Base-by-base conservation (phyloP, 2,888 invertebrate species). In the Lepidocyrtoides sp. region DNA sequence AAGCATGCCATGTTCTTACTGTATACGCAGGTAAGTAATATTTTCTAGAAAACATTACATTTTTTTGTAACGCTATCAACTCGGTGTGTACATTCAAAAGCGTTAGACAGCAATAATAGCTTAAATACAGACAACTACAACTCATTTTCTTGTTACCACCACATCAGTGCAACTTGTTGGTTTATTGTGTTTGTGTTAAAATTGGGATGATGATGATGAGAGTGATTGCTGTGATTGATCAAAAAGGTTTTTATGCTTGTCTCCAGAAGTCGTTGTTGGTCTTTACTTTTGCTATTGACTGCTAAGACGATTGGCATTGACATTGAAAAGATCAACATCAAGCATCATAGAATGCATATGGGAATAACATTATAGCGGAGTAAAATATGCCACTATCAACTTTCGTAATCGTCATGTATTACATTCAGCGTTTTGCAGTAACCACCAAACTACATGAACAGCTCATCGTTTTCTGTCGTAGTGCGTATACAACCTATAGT, bases 231-330 rank as follows among this genome's bases (percentile, higher is more conserved):
- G 48, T 75, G 66, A 66, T 66, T 66, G 66, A 66, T 66, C 66
- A 29, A 26, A 54, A 60, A 29, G 26, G 32, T 32, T 66, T 66
- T 66, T 66, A 36, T 36, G 20, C 20, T 48, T 26, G 20, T 83
- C 48, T 26, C 48, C 72, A 75, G 44, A 75, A 75, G 72, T 75
- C 44, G 72, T 48, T 44, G 8, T 44, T 44, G 26, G 1, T 36
- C 60, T 41, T n/a, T n/a, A 44, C 20, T 77, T 32, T 2, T 41
- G n/a, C 12, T 82, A 41, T 2, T 66, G 26, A n/a, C 29, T 54
- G 44, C 12, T 36, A 75, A 86, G 85, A 48, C 72, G 72, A 75
- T 86, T 86, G 85, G 85, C 85, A 86, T 32, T 86, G 85, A 75
- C 85, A 86, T 86, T 86, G 85, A 86, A 75, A 72, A 48, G 66